A percentile compares a stretch with the other conserved stretches of the same genome.
These are phyloP conservation scores for Phocoena phocoena DNA, from an alignment of 2,113 vertebrate species.

Conservation along the genomic window DNA sequence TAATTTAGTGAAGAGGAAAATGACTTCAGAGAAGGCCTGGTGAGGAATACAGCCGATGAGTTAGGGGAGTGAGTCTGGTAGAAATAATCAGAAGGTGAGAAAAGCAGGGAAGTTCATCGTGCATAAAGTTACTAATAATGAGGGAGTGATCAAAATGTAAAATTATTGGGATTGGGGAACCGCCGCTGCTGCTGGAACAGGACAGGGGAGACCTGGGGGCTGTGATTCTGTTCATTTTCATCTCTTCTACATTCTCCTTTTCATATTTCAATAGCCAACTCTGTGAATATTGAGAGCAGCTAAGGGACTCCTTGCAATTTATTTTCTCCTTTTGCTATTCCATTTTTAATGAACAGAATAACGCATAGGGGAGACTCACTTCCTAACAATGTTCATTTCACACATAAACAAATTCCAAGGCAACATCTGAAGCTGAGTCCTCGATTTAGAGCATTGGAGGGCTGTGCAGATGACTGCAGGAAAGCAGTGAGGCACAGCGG, in stretches of 20 bases:
- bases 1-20: background rate
- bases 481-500: background rate
- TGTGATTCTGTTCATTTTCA: background rate
- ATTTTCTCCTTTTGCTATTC: slow-evolving; percentile 1
- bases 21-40: background rate
- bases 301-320: background rate
- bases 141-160: background rate
- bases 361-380: background rate
- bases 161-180: background rate
- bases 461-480: background rate
- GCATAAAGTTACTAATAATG: background rate
- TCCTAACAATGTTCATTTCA: background rate
- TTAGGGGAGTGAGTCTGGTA: background rate
- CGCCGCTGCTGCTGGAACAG: background rate
- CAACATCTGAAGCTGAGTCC: background rate
- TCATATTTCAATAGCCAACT: background rate
- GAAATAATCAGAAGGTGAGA: slow-evolving; percentile 2
- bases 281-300: background rate
- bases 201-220: background rate
- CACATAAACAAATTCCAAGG: background rate
- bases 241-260: background rate
- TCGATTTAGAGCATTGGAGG: background rate
- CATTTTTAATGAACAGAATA: slow-evolving; percentile 26
- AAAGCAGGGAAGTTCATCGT: background rate
- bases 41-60: background rate